A percentile compares a stretch with the other conserved stretches of the same genome.
These are phyloP conservation scores for Trinorchestia longiramus DNA, from an alignment of 1,140 invertebrate species.

Conservation along the genomic window DNA sequence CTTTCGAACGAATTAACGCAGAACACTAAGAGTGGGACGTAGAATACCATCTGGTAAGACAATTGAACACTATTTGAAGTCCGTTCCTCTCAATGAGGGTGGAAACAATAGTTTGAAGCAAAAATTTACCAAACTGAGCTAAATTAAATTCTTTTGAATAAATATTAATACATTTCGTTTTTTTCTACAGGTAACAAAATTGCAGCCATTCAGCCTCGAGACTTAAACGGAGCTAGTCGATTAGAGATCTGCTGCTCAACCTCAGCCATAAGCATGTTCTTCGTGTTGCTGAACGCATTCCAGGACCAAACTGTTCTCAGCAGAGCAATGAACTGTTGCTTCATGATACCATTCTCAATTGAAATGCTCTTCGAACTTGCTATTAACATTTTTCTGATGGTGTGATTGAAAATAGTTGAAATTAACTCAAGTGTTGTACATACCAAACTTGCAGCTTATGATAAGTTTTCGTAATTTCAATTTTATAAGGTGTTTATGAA, in stretches of 20 bases:
- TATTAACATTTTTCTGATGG: background rate
- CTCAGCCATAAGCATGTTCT: no score
- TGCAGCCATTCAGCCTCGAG: background rate
- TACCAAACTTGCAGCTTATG: background rate
- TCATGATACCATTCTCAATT: background rate
- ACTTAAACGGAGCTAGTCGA: background rate
- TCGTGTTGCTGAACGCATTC: background rate
- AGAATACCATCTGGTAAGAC: no score
- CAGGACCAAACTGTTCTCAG: background rate
- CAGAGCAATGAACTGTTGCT: background rate
- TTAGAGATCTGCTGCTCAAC: background rate
- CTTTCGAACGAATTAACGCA: no score
- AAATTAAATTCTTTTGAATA: background rate
- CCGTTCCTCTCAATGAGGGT: no score
- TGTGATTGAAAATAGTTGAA: background rate
- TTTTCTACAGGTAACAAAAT: background rate
- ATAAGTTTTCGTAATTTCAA: background rate
- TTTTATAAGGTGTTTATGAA: background rate
- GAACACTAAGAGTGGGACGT: no score
- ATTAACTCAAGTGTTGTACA: background rate
- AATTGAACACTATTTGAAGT: no score
- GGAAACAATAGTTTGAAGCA: no score
- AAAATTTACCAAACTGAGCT: background rate
- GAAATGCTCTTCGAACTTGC: background rate
- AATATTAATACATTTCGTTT: background rate